Evolutionary conservation across 2,888 invertebrate genomes (phyloP).

Genomic region (Noctua fimbriata): DNA sequence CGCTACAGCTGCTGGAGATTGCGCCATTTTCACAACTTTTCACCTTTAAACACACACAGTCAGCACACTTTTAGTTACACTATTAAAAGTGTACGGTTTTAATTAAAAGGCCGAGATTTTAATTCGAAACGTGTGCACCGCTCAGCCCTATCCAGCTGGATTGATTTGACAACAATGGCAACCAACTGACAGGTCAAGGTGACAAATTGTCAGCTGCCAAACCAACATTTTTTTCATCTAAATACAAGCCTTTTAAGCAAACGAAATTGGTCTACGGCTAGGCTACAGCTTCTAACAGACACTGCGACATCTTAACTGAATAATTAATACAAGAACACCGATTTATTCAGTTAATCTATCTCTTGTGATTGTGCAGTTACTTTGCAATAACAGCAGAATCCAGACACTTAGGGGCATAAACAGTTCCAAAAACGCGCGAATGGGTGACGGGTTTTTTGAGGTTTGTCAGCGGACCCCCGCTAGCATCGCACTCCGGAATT

Average conservation of each 20-base stretch:
- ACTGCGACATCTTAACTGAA: background rate
- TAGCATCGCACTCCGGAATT: too few relatives aligned
- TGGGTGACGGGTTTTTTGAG: too few relatives aligned
- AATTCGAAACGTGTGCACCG: slow-evolving; percentile 32
- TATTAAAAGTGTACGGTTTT: slow-evolving; percentile 23
- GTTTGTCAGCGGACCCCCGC: too few relatives aligned
- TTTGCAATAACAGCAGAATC: background rate
- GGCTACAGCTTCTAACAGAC: background rate
- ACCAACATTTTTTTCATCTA: background rate
- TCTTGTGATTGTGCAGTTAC: background rate
- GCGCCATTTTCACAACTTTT: slow-evolving; percentile 74
- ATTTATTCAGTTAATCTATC: background rate
- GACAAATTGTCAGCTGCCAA: background rate
- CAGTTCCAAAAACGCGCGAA: too few relatives aligned
- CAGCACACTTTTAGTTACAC: slow-evolving; percentile 32
- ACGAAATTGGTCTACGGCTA: background rate
- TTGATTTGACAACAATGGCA: slow-evolving; percentile 37
- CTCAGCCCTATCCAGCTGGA: slow-evolving; percentile 30
- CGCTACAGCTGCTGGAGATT: slow-evolving; percentile 70
- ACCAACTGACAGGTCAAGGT: slow-evolving; percentile 20
- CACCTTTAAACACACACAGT: slow-evolving; percentile 43
- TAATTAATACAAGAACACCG: background rate
- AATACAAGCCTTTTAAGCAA: slow-evolving; percentile 24
- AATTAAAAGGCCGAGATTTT: slow-evolving; percentile 5
- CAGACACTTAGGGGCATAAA: too few relatives aligned